Base-by-base conservation (phyloP, 2,888 invertebrate genomes). In the Athalia circularis region DNA sequence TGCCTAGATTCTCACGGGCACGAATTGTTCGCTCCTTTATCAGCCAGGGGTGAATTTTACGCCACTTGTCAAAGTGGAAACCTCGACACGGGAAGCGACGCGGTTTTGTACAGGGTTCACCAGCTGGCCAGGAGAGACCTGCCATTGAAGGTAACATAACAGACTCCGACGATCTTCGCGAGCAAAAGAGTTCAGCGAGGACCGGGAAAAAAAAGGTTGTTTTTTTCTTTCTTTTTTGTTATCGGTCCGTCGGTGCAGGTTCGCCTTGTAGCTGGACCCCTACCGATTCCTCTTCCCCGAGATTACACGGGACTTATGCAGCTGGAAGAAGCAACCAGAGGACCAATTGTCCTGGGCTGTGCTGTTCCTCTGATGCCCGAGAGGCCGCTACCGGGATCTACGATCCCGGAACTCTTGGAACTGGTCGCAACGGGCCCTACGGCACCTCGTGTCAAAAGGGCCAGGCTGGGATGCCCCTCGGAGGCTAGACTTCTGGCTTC, bases 21-120 rank as follows among this genome's bases (percentile, higher is more conserved):
- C 80, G 89, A 89, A 79, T 81, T 92, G 50, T 92, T 91, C 85
- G 90, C 92, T 11, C 91, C 92, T 4, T 89, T 92, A 78, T 90
- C 91, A 50, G 90, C 92, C 43, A 87, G 91, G 59, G 92, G 92
- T 52, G 91, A 92, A 81, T 92, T 92, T 84, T 92, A 92, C 83
- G 92, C 92, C 5, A 92, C 92, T 29, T 89, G 89, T 80, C 89
- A 88, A 79, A 91, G 91, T 79, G 91, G 91, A 13, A 91, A 91
- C 72, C 86, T 89, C 70, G 88, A 90, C 67, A 90, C 90, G 9
- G 90, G 90, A 81, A 90, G 89, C 80, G 90, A 91, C 77, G 90
- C 91, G 0, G 89, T 89, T 50, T 89, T 92, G 50, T 92, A 92
- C 84, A 91, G 91, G 80, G 89, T 92, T 76, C 90, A 91, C 70